Evolutionary conservation across 2,113 vertebrate species (phyloP).

Genomic region (Xiphorhynchus elegans): DNA sequence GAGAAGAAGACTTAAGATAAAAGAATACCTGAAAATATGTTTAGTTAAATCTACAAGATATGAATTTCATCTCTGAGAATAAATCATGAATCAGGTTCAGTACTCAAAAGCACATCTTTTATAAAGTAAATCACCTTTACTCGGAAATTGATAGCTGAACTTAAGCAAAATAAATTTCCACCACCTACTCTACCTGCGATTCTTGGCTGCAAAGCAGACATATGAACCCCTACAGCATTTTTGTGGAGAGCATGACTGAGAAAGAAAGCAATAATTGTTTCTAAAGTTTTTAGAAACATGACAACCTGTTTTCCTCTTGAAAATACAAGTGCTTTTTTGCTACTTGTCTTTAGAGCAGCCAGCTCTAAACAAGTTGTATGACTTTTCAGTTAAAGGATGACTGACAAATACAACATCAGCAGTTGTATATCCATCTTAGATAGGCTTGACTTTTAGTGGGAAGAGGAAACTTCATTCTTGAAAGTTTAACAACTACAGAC

Average conservation of each 20-base stretch:
- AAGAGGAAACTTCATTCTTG: not conserved
- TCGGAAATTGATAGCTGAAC: not conserved
- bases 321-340: not conserved
- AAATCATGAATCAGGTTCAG: not conserved
- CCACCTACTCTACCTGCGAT: not conserved
- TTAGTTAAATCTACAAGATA: not conserved
- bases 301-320: not conserved
- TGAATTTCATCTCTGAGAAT: not conserved
- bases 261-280: not conserved
- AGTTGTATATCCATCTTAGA: not conserved
- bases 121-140: not conserved
- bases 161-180: not conserved
- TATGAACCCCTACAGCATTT: not conserved
- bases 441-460: not conserved
- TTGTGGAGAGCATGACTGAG: not conserved
- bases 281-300: not conserved
- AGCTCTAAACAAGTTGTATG: not conserved
- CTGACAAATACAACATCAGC: not conserved
- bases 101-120: not conserved
- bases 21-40: constrained; percentile 6
- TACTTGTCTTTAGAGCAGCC: not conserved
- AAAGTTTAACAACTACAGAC: not conserved
- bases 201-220: not conserved
- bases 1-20: not conserved
- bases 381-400: not conserved